Conservation (phyloP, 2,113 vertebrate genomes). For the Oryzias celebensis region DNA sequence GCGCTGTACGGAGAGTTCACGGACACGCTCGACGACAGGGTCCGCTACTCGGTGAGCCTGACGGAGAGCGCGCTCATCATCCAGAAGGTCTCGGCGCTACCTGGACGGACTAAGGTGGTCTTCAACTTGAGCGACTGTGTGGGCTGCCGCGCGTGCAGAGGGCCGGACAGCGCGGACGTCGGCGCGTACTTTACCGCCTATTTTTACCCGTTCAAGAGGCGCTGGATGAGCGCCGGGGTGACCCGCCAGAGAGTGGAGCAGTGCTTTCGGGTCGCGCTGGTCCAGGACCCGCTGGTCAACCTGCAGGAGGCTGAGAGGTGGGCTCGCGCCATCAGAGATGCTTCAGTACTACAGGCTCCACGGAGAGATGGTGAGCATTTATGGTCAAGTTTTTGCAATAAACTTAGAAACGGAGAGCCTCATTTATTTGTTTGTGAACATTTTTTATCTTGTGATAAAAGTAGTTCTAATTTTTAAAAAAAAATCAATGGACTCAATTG, state of each 20-base stretch:
- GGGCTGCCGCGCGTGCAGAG: constrained; percentile 70
- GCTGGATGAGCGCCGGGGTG: constrained; percentile 74
- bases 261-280: constrained; percentile 73
- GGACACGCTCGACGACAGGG: constrained; percentile 64
- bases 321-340: constrained; percentile 72
- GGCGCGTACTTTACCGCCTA: constrained; percentile 75
- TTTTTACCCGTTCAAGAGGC: constrained; percentile 76
- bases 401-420: too few relatives aligned
- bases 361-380: constrained; percentile 69
- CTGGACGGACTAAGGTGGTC: constrained; percentile 64
- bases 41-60: constrained; percentile 74
- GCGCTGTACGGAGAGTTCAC: constrained; percentile 75
- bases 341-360: constrained; percentile 53
- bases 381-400: too few relatives aligned
- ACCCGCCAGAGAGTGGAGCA: constrained; percentile 77
- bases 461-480: not conserved
- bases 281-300: constrained; percentile 70
- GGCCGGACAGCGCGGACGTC: constrained; percentile 58
- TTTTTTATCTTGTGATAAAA: not conserved
- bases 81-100: constrained; percentile 63
- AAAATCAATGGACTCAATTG: not conserved
- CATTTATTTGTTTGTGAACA: too few relatives aligned
- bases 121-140: constrained; percentile 75
- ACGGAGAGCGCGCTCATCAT: constrained; percentile 69
- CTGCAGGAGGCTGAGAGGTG: constrained; percentile 78